Conservation (phyloP, 2,113 vertebrate genomes). For the Pomatostomus ruficeps region DNA sequence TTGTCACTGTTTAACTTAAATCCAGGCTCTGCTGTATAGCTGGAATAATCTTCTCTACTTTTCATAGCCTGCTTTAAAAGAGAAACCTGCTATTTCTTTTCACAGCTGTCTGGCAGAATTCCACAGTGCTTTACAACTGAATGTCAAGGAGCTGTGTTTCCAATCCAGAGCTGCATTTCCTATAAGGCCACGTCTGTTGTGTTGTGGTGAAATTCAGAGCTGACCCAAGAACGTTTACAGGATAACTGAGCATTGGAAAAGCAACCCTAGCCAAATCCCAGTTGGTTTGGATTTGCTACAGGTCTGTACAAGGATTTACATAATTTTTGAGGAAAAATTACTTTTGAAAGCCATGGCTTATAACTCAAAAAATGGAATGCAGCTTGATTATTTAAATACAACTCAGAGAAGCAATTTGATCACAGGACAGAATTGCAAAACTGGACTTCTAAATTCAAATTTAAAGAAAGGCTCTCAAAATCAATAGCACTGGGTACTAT, state of each 20-base stretch:
- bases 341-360: background rate
- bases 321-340: background rate
- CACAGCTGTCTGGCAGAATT: background rate
- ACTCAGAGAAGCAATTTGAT: background rate
- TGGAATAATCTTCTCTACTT: conserved; percentile 16
- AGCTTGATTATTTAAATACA: background rate
- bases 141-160: background rate
- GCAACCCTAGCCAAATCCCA: background rate
- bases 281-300: background rate
- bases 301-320: background rate
- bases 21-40: background rate
- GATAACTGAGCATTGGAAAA: background rate
- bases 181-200: background rate
- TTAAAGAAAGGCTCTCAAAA: background rate
- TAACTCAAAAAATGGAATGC: background rate
- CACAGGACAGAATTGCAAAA: background rate
- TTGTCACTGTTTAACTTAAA: conserved; percentile 22
- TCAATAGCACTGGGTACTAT: background rate
- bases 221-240: background rate
- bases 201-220: background rate
- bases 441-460: background rate
- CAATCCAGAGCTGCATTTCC: background rate
- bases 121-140: background rate
- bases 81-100: background rate
- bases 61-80: background rate